Conservation (phyloP, 92 coral and sea anemone species). For the Bergia puertoricense region DNA sequence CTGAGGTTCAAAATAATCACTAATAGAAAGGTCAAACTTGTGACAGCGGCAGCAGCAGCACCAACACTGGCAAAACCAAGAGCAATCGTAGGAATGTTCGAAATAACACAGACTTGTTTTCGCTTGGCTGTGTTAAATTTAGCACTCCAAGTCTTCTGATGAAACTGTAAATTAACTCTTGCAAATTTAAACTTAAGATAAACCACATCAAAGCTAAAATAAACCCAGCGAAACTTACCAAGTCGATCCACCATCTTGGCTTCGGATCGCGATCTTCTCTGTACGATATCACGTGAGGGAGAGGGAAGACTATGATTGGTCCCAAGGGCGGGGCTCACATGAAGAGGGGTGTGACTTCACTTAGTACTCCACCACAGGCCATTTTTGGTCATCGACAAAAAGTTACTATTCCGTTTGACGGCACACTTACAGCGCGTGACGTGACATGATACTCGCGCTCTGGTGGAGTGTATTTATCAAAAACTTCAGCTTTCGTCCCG, state of each 20-base stretch:
- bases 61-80: neutral
- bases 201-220: neutral
- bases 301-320: slow-evolving; percentile 47
- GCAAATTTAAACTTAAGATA: neutral
- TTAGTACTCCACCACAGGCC: slow-evolving; percentile 15
- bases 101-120: neutral
- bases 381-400: slow-evolving; percentile 24
- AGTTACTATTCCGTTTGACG: slow-evolving; percentile 4
- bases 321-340: slow-evolving; percentile 38
- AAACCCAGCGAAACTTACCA: slow-evolving; percentile 60
- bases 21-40: neutral
- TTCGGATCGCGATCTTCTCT: slow-evolving; percentile 2
- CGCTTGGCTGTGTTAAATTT: neutral
- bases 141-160: neutral
- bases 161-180: neutral
- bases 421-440: neutral
- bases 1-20: neutral
- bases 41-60: neutral
- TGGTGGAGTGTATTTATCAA: too few species aligned
- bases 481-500: too few species aligned
- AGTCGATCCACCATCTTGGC: slow-evolving; percentile 90
- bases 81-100: neutral
- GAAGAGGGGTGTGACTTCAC: slow-evolving; percentile 37
- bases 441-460: neutral
- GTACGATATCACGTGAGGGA: slow-evolving; percentile 47